A percentile compares a stretch with the other conserved stretches of the same genome.
Evolutionary conservation across 2,888 invertebrate genomes (phyloP).

Genomic region (Apoda limacodes): DNA sequence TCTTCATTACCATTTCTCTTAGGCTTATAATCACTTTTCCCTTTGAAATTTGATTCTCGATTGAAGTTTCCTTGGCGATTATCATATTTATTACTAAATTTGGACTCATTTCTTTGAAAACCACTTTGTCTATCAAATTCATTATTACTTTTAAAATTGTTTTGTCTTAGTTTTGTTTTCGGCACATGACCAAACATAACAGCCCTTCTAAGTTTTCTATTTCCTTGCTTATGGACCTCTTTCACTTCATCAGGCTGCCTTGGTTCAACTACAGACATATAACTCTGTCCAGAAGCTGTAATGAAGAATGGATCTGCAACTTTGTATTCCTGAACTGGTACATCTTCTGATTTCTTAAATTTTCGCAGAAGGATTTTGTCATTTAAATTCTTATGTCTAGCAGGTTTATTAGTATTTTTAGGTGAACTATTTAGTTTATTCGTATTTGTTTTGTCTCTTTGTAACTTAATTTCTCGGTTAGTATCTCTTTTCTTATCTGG

Average conservation of each 20-base stretch:
- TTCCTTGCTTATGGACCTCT: conserved; percentile 50
- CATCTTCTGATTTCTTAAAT: conserved; percentile 36
- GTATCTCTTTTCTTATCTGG: conserved; percentile 7
- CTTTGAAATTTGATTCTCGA: conserved; percentile 12
- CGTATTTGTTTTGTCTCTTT: conserved; percentile 5
- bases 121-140: conserved; percentile 24
- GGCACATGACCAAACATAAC: conserved; percentile 55
- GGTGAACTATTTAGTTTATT: conserved; percentile 22
- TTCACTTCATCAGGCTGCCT: conserved; percentile 56
- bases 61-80: conserved; percentile 11
- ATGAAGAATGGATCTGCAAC: conserved; percentile 60
- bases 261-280: conserved; percentile 54
- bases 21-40: conserved; percentile 13
- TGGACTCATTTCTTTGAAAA: conserved; percentile 8
- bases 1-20: conserved; percentile 18
- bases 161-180: conserved; percentile 35
- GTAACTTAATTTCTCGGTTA: conserved; percentile 7
- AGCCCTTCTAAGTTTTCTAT: conserved; percentile 54
- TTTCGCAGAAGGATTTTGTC: conserved; percentile 44
- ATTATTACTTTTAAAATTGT: conserved; percentile 22
- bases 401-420: conserved; percentile 42
- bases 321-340: conserved; percentile 28
- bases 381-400: conserved; percentile 50
- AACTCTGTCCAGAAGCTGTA: conserved; percentile 53
- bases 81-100: conserved; percentile 16